These are phyloP conservation scores for Diplosoma virens DNA, from an alignment of 23 tunicate species.

Conservation along the genomic window DNA sequence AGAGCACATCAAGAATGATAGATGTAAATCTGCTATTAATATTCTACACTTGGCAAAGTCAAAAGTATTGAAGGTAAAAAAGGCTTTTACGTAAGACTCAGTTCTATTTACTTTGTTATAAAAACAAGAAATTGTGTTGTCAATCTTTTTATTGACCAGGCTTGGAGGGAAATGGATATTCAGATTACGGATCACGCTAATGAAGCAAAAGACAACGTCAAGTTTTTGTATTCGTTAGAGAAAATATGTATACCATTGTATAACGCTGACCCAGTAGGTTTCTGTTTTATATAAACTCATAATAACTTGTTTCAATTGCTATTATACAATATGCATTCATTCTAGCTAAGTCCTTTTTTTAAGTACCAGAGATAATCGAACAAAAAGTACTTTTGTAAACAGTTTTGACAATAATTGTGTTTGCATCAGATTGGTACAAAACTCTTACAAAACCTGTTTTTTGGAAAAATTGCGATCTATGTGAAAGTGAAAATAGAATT, in stretches of 20 bases:
- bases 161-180: conserved; percentile 95
- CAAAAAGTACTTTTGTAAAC: too few relatives aligned
- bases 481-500: too few relatives aligned
- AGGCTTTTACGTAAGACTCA: background rate
- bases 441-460: too few relatives aligned
- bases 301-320: too few relatives aligned
- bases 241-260: conserved; percentile 85
- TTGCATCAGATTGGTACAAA: too few relatives aligned
- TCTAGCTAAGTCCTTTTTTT: too few relatives aligned
- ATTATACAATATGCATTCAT: background rate
- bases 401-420: too few relatives aligned
- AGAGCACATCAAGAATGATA: conserved; percentile 75
- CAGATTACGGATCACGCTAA: conserved; percentile 96
- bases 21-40: conserved; percentile 87
- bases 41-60: conserved; percentile 90
- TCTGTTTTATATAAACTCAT: too few relatives aligned
- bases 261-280: conserved; percentile 93
- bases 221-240: conserved; percentile 91
- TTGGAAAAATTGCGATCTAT: too few relatives aligned
- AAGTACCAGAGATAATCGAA: too few relatives aligned
- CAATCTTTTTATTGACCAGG: conserved; percentile 21
- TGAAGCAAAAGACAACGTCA: conserved; percentile 99
- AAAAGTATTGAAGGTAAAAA: conserved; percentile 64
- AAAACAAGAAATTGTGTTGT: background rate
- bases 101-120: background rate